Percentiles rank a stretch among this genome's conserved stretches.
Conservation (phyloP, 2,888 invertebrate species). For the Eupithecia dodoneata region DNA sequence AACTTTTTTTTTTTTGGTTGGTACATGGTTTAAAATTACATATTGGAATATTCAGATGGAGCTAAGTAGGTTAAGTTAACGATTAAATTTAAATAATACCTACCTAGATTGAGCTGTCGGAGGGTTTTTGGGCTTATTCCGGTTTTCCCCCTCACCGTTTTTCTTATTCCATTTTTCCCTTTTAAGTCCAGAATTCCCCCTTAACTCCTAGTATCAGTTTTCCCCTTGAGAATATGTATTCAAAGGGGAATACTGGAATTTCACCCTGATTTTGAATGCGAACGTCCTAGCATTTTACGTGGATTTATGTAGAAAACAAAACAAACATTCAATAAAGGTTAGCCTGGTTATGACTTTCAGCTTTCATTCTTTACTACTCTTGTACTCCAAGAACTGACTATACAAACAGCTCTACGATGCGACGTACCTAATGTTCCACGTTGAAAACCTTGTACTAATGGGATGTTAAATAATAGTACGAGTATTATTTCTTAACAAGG, state of each 20-base stretch:
- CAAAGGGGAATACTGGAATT: too few relatives aligned
- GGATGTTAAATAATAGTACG: too few relatives aligned
- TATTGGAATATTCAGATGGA: too few relatives aligned
- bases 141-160: too few relatives aligned
- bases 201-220: too few relatives aligned
- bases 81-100: too few relatives aligned
- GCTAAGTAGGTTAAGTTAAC: too few relatives aligned
- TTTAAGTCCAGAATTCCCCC: too few relatives aligned
- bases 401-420: neutral
- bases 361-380: neutral
- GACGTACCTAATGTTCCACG: neutral
- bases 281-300: neutral
- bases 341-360: neutral
- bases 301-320: neutral
- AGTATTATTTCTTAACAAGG: too few relatives aligned
- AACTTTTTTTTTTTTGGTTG: neutral
- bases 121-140: neutral
- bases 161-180: too few relatives aligned
- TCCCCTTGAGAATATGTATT: too few relatives aligned
- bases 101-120: too few relatives aligned
- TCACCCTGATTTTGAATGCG: neutral
- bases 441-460: neutral
- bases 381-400: neutral
- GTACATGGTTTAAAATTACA: neutral
- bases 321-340: neutral